These are phyloP conservation scores for Psylliodes chrysocephalus DNA, from an alignment of 2,888 invertebrate genomes.

Conservation along the genomic window DNA sequence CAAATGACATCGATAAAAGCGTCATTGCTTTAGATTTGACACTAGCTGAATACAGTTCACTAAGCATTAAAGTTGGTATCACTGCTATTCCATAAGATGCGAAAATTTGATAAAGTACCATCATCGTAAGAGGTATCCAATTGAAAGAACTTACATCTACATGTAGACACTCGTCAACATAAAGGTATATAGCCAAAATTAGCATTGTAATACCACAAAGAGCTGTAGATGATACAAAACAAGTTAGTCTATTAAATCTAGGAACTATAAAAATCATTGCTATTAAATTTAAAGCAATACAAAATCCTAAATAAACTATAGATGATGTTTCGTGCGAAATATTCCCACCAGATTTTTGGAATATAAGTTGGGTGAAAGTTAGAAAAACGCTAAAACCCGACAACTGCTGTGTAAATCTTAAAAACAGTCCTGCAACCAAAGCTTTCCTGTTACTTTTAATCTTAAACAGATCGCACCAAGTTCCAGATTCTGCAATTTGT, in stretches of 20 bases:
- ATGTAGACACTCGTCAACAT: constrained; percentile 35
- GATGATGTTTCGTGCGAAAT: constrained; percentile 53
- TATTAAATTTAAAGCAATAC: background rate
- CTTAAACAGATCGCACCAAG: constrained; percentile 52
- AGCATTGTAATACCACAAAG: background rate
- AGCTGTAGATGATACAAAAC: background rate
- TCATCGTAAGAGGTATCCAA: constrained; percentile 54
- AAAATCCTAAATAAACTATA: background rate
- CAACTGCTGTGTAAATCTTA: constrained; percentile 54
- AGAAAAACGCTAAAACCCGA: constrained; percentile 52
- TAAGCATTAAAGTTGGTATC: constrained; percentile 54
- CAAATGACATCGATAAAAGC: constrained; percentile 51
- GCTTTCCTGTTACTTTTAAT: constrained; percentile 54
- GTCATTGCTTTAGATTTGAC: constrained; percentile 55
- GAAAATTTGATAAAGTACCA: constrained; percentile 52
- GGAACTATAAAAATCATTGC: background rate
- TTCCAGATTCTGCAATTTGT: constrained; percentile 56
- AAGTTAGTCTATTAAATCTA: background rate
- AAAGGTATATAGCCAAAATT: constrained; percentile 46
- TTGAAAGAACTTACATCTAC: constrained; percentile 6
- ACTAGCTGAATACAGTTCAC: constrained; percentile 56
- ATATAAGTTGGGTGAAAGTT: constrained; percentile 55
- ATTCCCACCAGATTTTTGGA: constrained; percentile 55
- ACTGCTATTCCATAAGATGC: constrained; percentile 52
- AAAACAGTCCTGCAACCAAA: constrained; percentile 50